Percentiles rank a stretch among this genome's conserved stretches.
Conservation (phyloP, 2,797 vertebrate genomes). For the Intellagama lesueurii region DNA sequence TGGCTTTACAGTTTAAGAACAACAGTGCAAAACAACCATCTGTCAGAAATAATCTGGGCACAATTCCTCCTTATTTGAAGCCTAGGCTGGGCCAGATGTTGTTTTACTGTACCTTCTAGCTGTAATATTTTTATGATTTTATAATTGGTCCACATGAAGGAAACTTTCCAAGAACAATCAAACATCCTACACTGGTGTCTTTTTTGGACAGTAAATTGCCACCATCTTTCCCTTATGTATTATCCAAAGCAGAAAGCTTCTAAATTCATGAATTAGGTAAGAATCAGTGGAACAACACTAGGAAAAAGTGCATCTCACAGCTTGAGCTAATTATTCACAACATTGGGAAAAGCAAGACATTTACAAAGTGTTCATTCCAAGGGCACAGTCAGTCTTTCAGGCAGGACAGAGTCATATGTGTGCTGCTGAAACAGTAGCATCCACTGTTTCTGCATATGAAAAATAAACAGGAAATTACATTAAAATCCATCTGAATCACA, state of each 20-base stretch:
- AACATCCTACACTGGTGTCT: background rate
- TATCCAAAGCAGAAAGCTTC: slow-evolving; percentile 9
- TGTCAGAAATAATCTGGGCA: slow-evolving; percentile 15
- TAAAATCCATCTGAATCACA: background rate
- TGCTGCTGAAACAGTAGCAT: background rate
- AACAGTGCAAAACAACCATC: background rate
- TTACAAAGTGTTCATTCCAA: slow-evolving; percentile 5
- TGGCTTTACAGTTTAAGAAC: background rate
- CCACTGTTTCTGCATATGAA: slow-evolving; percentile 13
- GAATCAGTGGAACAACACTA: background rate
- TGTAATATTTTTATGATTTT: slow-evolving; percentile 15
- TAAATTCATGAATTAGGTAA: slow-evolving; percentile 3
- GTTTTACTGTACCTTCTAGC: background rate
- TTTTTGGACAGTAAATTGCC: slow-evolving; percentile 24
- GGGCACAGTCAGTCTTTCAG: background rate
- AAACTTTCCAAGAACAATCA: background rate
- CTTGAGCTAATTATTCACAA: slow-evolving; percentile 7
- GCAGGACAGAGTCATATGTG: background rate
- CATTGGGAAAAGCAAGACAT: background rate
- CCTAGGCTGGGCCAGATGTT: background rate
- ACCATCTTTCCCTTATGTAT: slow-evolving; percentile 1
- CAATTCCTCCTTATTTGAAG: background rate
- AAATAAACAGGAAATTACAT: slow-evolving; percentile 7
- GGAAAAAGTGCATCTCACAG: background rate
- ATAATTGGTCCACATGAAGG: background rate